phyloP scores from a whole-genome alignment of 2,797 vertebrate species.

The Acipenser oxyrinchus region DNA sequence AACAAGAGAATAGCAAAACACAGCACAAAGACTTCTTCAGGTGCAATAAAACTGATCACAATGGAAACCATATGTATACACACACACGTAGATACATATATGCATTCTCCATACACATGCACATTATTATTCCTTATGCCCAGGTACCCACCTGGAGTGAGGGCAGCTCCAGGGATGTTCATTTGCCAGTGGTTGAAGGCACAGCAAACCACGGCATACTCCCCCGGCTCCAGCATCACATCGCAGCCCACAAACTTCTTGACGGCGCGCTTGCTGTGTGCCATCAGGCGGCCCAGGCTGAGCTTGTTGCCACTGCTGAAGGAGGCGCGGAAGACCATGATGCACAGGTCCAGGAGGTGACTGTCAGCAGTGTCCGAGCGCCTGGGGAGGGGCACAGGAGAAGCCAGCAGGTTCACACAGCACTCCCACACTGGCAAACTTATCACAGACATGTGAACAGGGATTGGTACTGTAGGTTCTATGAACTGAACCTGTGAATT shows the following conservation, averaged over 20 bases:
- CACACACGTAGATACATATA: no score
- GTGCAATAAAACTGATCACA: no score
- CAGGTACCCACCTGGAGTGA: slow-evolving; percentile 47
- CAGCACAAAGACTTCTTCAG: no score
- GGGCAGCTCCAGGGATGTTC: slow-evolving; percentile 36
- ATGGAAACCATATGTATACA: no score
- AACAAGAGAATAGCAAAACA: no score
- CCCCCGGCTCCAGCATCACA: slow-evolving; percentile 93
- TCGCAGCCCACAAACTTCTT: slow-evolving; percentile 97
- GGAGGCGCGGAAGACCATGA: slow-evolving; percentile 92
- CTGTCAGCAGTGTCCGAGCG: slow-evolving; percentile 85
- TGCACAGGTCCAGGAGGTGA: slow-evolving; percentile 91
- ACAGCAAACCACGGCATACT: slow-evolving; percentile 93
- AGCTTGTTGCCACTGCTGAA: slow-evolving; percentile 79
- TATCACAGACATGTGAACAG: no score
- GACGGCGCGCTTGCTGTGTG: slow-evolving; percentile 91
- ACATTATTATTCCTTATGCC: no score
- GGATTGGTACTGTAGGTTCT: no score
- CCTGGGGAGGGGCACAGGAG: slow-evolving; percentile 38
- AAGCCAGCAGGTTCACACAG: background rate
- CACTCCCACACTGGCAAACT: no score
- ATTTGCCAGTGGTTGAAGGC: slow-evolving; percentile 96
- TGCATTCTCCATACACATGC: no score
- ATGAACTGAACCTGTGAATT: no score
- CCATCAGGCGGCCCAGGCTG: slow-evolving; percentile 80